These are phyloP conservation scores for Zaprionus ghesquierei DNA, from an alignment of 1,140 invertebrate species.

Conservation along the genomic window DNA sequence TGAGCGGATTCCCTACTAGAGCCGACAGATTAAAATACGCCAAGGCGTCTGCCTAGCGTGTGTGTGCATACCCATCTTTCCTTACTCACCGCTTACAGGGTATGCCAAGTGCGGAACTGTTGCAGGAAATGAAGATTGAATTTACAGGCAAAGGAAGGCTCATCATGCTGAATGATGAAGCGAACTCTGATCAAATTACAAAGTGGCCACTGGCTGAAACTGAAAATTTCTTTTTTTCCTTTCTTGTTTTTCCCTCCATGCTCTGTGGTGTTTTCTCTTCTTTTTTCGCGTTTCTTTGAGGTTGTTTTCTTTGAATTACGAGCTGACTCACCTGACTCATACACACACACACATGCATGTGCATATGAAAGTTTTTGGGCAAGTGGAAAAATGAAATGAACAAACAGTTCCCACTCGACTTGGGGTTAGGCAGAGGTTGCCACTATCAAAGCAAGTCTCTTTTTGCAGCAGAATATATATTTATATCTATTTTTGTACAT, in stretches of 20 bases:
- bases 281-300: neutral
- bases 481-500: neutral
- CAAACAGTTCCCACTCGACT: neutral
- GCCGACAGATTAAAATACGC: too few species aligned
- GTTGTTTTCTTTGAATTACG: neutral
- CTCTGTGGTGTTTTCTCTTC: too few species aligned
- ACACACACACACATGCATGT: neutral
- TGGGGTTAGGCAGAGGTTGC: neutral
- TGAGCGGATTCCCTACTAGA: too few species aligned
- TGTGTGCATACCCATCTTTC: neutral
- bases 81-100: neutral
- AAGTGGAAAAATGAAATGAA: neutral
- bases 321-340: neutral
- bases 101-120: slow-evolving; percentile 27
- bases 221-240: slow-evolving; percentile 1
- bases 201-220: slow-evolving; percentile 31
- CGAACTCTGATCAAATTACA: slow-evolving; percentile 39
- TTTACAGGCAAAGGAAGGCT: slow-evolving; percentile 36
- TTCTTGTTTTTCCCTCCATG: neutral
- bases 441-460: neutral
- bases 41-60: too few species aligned
- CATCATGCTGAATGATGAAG: slow-evolving; percentile 38
- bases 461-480: neutral
- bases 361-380: neutral
- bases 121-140: slow-evolving; percentile 46